These are phyloP conservation scores for Garrulus glandarius DNA, from an alignment of 2,797 vertebrate species.

Conservation along the genomic window DNA sequence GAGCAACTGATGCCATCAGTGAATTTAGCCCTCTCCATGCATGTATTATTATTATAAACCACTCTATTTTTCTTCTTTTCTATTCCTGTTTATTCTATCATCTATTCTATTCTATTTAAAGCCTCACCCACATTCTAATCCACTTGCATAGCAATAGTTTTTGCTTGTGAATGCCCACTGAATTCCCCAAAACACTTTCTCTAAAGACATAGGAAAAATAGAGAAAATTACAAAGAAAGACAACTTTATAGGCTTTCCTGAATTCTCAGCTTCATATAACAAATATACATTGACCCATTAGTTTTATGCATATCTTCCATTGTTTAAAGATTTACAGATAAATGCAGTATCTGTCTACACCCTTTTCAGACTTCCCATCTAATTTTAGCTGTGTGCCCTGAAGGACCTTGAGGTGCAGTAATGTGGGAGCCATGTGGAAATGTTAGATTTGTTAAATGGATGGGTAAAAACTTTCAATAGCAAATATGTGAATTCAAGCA, in stretches of 20 bases:
- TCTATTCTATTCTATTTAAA: background rate
- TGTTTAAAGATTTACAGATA: background rate
- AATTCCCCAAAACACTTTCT: background rate
- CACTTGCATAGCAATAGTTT: background rate
- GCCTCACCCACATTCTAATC: background rate
- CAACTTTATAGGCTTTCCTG: background rate
- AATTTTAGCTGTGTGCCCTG: background rate
- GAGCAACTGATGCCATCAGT: background rate
- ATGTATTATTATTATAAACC: background rate
- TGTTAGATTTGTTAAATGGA: background rate
- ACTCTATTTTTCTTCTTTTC: background rate
- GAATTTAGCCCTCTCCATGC: background rate
- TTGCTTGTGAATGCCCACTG: background rate
- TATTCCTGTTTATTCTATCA: background rate
- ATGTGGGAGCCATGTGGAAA: background rate
- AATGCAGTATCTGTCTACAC: background rate
- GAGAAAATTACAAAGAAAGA: background rate
- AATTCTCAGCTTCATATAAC: background rate
- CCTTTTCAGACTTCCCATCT: background rate
- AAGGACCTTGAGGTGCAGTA: background rate
- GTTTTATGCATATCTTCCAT: background rate
- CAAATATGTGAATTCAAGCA: background rate
- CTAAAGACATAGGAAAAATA: background rate
- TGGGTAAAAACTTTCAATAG: background rate
- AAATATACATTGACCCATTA: background rate